Evolutionary conservation across 2,113 vertebrate species (phyloP).

Genomic region (Dendropsophus ebraccatus): DNA sequence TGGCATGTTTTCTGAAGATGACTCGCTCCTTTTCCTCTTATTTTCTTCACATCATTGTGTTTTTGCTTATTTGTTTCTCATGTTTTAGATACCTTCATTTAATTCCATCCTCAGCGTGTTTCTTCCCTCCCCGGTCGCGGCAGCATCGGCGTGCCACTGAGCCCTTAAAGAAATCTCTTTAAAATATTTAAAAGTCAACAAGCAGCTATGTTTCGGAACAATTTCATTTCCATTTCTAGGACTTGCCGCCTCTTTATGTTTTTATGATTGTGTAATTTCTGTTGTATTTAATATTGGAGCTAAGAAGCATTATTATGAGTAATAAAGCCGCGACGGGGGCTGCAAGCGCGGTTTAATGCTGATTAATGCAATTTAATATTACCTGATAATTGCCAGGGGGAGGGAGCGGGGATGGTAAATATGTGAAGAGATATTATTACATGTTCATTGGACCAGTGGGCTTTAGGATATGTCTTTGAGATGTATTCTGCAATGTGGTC

Average conservation of each 20-base stretch:
- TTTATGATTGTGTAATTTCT: not conserved
- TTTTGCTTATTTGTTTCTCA: slow-evolving; percentile 31
- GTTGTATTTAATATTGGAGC: slow-evolving; percentile 20
- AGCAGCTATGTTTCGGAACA: not conserved
- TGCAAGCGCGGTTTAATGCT: not conserved
- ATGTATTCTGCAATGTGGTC: not conserved
- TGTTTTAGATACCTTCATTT: slow-evolving; percentile 18
- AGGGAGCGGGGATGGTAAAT: not conserved
- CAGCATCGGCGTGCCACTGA: not conserved
- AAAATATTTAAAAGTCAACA: slow-evolving; percentile 31
- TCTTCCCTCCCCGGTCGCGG: not conserved
- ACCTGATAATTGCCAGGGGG: not conserved
- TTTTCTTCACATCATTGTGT: slow-evolving; percentile 22
- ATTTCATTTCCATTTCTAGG: slow-evolving; percentile 32
- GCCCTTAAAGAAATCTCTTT: slow-evolving; percentile 22
- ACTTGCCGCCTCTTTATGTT: not conserved
- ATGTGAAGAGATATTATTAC: not conserved
- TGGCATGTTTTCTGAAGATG: slow-evolving; percentile 42
- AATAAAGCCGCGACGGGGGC: not conserved
- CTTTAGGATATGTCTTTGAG: not conserved
- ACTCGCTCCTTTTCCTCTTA: not conserved
- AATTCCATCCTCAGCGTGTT: not conserved
- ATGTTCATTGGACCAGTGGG: not conserved
- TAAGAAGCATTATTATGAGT: not conserved
- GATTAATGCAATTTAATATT: slow-evolving; percentile 20